Evolutionary conservation across 2,113 vertebrate genomes (phyloP).

Genomic region (Butorides virescens): DNA sequence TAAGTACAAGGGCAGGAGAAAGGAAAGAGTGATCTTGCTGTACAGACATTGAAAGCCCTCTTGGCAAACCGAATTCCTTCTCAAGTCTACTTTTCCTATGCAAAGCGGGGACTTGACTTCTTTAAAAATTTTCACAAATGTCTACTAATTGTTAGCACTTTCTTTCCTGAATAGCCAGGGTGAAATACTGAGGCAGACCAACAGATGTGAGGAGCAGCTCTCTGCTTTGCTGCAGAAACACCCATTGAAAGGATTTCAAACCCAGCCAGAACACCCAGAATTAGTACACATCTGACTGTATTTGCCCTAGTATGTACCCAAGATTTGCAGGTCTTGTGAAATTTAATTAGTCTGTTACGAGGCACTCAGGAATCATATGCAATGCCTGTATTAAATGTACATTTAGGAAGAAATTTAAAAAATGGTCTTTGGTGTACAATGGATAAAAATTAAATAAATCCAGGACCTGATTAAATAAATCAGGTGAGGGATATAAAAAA

Average conservation of each 20-base stretch:
- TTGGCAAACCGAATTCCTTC: not conserved
- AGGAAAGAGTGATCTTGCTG: not conserved
- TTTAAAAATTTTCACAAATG: not conserved
- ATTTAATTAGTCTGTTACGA: not conserved
- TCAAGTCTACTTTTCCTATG: not conserved
- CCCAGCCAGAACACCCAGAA: not conserved
- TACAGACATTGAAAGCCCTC: not conserved
- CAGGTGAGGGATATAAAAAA: not conserved
- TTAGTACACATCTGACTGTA: fast-evolving
- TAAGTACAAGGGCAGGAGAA: fast-evolving
- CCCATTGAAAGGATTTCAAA: not conserved
- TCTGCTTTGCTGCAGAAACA: not conserved
- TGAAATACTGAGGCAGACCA: not conserved
- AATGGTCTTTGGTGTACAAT: fast-evolving
- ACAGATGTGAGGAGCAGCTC: not conserved
- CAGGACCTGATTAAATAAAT: not conserved
- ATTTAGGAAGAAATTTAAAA: not conserved
- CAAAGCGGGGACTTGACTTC: not conserved
- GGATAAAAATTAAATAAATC: not conserved
- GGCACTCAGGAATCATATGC: not conserved
- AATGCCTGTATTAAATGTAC: not conserved
- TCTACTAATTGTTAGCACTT: not conserved
- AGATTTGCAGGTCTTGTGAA: not conserved
- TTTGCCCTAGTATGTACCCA: not conserved
- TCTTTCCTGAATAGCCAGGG: not conserved